Evolutionary conservation across 2,888 invertebrate genomes (phyloP).

Genomic region (Eurois occulta): DNA sequence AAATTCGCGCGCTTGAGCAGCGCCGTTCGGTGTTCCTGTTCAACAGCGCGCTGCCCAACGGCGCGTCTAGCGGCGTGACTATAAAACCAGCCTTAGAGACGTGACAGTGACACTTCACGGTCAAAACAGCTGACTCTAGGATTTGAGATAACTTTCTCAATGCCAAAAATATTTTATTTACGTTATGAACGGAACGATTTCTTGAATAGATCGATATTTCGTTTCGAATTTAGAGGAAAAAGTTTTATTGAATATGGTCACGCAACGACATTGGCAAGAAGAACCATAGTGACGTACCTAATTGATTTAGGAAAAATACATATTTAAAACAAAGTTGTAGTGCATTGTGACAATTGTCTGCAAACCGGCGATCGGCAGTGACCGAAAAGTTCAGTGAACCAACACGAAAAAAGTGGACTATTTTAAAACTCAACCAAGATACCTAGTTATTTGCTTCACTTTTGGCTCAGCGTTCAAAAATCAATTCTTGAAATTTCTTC

Average conservation of each 20-base stretch:
- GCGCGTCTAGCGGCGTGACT: too few relatives aligned
- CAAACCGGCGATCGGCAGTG: slow-evolving; percentile 73
- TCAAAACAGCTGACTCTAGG: slow-evolving; percentile 24
- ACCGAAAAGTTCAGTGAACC: slow-evolving; percentile 82
- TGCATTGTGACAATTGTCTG: slow-evolving; percentile 69
- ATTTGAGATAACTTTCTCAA: slow-evolving; percentile 45
- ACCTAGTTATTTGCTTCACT: slow-evolving; percentile 37
- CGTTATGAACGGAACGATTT: slow-evolving; percentile 11
- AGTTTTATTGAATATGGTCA: slow-evolving; percentile 23
- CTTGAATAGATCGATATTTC: not conserved
- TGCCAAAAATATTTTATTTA: slow-evolving; percentile 37
- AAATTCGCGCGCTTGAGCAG: too few relatives aligned
- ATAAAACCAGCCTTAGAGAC: too few relatives aligned
- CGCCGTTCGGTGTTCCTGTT: too few relatives aligned
- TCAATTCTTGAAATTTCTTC: slow-evolving; percentile 50
- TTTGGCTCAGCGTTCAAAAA: slow-evolving; percentile 57
- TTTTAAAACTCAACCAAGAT: slow-evolving; percentile 68
- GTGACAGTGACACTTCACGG: slow-evolving; percentile 36
- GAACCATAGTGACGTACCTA: not conserved
- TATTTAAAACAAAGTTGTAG: slow-evolving; percentile 10
- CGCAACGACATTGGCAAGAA: slow-evolving; percentile 33
- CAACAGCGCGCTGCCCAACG: too few relatives aligned
- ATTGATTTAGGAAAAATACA: slow-evolving; percentile 12
- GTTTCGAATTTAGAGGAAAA: slow-evolving; percentile 18
- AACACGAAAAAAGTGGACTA: slow-evolving; percentile 71